These are phyloP conservation scores for Actinia equina DNA, from an alignment of 64 coral and sea anemone genomes.

Conservation along the genomic window DNA sequence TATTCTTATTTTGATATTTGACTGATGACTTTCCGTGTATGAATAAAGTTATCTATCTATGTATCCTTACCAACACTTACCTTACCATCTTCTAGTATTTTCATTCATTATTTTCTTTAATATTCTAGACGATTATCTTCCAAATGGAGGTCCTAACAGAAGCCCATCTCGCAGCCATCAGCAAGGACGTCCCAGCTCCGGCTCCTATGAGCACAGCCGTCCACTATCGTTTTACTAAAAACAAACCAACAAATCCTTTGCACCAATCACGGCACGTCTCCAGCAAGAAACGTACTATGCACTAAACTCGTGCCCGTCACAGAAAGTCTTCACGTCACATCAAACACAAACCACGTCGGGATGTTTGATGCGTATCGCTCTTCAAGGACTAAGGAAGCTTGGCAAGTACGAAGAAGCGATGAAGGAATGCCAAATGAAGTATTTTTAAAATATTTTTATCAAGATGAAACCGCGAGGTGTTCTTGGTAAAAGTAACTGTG, in stretches of 20 bases:
- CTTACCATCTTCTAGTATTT: not conserved
- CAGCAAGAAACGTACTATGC: not conserved
- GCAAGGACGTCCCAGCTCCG: not conserved
- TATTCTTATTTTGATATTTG: too few species aligned
- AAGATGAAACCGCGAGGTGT: not conserved
- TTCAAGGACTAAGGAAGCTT: not conserved
- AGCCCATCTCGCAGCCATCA: not conserved
- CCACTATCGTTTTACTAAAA: not conserved
- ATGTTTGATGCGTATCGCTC: not conserved
- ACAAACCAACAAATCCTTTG: not conserved
- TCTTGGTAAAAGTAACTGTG: not conserved
- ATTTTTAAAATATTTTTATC: not conserved
- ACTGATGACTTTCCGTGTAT: too few species aligned
- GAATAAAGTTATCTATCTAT: too few species aligned
- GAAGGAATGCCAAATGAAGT: not conserved
- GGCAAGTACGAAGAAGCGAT: not conserved
- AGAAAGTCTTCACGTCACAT: not conserved
- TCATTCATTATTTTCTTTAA: not conserved
- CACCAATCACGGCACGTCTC: not conserved
- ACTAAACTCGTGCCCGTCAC: not conserved
- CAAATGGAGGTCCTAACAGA: conserved; percentile 13
- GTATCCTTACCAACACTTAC: not conserved
- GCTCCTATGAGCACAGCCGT: not conserved
- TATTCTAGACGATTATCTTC: not conserved
- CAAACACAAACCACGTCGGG: not conserved